Base-by-base conservation (phyloP, 2,113 vertebrate species). In the Chamaea fasciata region DNA sequence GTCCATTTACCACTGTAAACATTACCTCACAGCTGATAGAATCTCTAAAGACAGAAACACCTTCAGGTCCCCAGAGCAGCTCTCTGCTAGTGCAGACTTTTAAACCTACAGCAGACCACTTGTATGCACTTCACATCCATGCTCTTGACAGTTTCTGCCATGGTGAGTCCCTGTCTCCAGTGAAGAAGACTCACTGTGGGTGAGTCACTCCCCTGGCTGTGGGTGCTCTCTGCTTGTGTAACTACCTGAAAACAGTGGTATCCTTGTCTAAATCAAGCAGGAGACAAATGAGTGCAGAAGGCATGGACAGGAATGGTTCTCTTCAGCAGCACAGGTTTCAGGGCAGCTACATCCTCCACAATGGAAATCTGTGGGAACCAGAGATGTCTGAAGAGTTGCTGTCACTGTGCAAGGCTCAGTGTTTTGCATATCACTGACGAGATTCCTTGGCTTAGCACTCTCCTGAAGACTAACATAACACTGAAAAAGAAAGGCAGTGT, bases 131-230 rank as follows among this genome's bases (percentile, higher is more conserved):
- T 78, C 6, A 2, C 24, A 68, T 28, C 27, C 35, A 24, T 11
- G 16, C 44, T 55, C 53, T 37, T 9, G 16, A 67, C 21, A 75
- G 11, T 52, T 88, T 76, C 62, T 1, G 0, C 35, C 57, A 33
- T 0, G 4, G 22, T 8, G 3, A 56, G 20, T n/a, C 27, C 39
- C 27, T 47, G 41, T 20, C 23, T 90, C 33, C 1, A 1, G 26
- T 28, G n/a, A 75, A 52, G 44, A 8, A 69, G 39, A 55, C n/a
- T n/a, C n/a, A n/a, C n/a, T n/a, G n/a, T n/a, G n/a, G n/a, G n/a
- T n/a, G n/a, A n/a, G n/a, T 17, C 42, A 23, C 37, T 71, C 7
- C 21, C 11, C 8, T 47, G 42, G 41, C 82, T 64, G 9, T 30
- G 7, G 42, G 18, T 19, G 7, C 28, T 46, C 49, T 39, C 33